These are phyloP conservation scores for Carpatolechia fugitivella DNA, from an alignment of 2,888 invertebrate genomes.

Conservation along the genomic window DNA sequence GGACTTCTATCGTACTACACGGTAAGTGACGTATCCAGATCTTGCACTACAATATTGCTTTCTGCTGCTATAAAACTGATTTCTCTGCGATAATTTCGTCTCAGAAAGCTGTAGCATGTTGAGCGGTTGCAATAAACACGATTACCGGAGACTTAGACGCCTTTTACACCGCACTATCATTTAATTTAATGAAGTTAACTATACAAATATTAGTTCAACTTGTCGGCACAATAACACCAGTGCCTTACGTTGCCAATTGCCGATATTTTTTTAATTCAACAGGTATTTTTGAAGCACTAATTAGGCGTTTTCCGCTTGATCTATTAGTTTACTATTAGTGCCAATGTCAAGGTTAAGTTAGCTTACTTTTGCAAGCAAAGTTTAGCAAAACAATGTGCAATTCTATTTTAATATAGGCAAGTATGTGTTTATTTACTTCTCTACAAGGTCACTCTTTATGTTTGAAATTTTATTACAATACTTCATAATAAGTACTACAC, in stretches of 20 bases:
- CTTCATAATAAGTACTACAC: too few species aligned
- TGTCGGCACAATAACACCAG: background rate
- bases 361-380: background rate
- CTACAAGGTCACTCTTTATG: background rate
- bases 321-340: too few species aligned
- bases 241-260: background rate
- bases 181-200: background rate
- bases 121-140: background rate
- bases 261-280: background rate
- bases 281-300: background rate
- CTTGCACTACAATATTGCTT: conserved; percentile 18
- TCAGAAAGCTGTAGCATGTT: background rate
- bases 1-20: conserved; percentile 98
- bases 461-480: too few species aligned
- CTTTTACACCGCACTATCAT: background rate
- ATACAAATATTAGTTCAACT: conserved; percentile 14
- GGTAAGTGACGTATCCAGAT: conserved; percentile 87
- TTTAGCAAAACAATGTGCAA: background rate
- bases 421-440: too few species aligned
- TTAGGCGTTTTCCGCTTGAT: background rate
- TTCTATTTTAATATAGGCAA: background rate
- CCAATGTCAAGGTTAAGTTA: background rate
- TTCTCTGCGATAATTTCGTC: conserved; percentile 10
- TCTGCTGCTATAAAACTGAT: conserved; percentile 18
- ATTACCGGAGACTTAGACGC: background rate